Evolutionary conservation across 1,140 invertebrate species (phyloP), one percentile per base, ranked within the genome.

Genomic region (Sinella curviseta): DNA sequence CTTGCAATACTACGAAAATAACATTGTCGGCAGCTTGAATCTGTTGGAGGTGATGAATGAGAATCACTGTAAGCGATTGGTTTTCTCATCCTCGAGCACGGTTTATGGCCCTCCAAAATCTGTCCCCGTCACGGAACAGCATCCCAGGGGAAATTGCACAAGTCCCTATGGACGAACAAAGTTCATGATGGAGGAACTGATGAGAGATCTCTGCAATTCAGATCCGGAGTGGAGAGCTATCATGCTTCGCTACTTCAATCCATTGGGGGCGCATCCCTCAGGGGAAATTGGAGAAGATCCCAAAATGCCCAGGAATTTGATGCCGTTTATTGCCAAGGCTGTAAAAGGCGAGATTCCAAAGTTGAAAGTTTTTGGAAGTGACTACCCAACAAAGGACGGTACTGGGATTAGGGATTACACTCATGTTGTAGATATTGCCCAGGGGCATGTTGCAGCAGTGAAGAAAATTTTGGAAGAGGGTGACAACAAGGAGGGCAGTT

Each of bases 151-250:
- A 0, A 86, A 92, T 90, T 95, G 97, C 79, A 97, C 97, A 65
- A 99, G 97, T 88, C 96, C 97, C 16, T 99, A 99, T 87, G 98
- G 97, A 39, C 94, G 94, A 86, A 96, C 97, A 36, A 99, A 99
- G 89, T 98, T 92, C 87, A 96, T 99, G 87, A 95, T 98, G 78
- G 98, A 99, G 88, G 95, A 98, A 89, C 98, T 99, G 84, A 90
- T 99, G 76, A 94, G 93, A 86, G 98, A 98, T 87, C 85, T 97
- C 3, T 94, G 92, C 83, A 87, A 85, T 73, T 93, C 95, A 20
- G 94, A 97, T 86, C 88, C 91, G 86, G 88, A 89, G 73, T 94
- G 92, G 93, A 91, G 90, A 78, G 90, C 94, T 30, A 92, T 95
- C 85, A 92, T 96, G 0, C 88, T 99, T 1, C 91, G 98, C 35